phyloP scores from a whole-genome alignment of 2,113 vertebrate genomes.

The Oriolus oriolus region DNA sequence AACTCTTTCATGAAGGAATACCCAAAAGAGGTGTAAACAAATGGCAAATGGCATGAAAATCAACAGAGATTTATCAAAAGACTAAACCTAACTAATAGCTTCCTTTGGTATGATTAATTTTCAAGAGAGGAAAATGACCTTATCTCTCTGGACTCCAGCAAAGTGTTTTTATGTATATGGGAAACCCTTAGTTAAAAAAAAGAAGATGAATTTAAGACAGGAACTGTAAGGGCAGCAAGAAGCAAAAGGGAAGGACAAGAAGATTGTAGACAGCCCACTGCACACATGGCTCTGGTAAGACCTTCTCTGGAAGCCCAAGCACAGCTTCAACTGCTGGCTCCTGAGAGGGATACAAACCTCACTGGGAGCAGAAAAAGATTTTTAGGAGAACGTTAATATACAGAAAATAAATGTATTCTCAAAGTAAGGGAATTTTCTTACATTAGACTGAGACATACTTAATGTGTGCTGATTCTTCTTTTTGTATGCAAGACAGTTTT shows the following conservation, averaged over 20 bases:
- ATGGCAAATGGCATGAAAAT: not conserved
- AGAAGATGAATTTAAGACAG: not conserved
- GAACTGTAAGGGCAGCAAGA: not conserved
- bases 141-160: not conserved
- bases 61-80: not conserved
- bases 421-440: not conserved
- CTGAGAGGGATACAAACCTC: not conserved
- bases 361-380: not conserved
- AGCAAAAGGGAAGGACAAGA: not conserved
- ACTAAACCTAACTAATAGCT: not conserved
- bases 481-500: fast-evolving
- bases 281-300: not conserved
- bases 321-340: not conserved
- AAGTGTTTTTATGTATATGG: not conserved
- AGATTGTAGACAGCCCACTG: too few species aligned
- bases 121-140: not conserved
- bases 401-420: not conserved
- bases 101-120: not conserved
- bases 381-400: not conserved
- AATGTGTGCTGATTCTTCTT: not conserved
- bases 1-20: not conserved
- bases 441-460: not conserved
- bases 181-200: not conserved
- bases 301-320: not conserved
- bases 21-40: not conserved